Percentiles rank a stretch among this genome's conserved stretches.
phyloP scores from a whole-genome alignment of 2,888 invertebrate species.

The Lasioglossum oenotherae region DNA sequence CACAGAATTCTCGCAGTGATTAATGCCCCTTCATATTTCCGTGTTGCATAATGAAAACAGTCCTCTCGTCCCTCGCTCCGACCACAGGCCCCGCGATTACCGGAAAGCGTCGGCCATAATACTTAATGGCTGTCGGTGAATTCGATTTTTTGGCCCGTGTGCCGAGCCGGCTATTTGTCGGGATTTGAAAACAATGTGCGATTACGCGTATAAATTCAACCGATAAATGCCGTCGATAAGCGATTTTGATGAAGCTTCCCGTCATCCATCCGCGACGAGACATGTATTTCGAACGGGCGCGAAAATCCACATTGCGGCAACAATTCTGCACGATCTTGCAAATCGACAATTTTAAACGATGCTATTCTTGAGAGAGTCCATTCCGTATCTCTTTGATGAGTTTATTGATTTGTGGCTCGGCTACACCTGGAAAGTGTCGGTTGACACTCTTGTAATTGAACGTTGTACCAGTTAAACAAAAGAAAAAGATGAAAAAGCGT shows the following conservation, averaged over 20 bases:
- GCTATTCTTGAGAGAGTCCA: no score
- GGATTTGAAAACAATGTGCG: slow-evolving; percentile 21
- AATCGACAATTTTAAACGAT: no score
- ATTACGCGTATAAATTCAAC: slow-evolving; percentile 21
- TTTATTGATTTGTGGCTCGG: no score
- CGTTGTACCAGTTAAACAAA: no score
- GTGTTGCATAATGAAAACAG: slow-evolving; percentile 39
- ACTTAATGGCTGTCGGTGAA: slow-evolving; percentile 21
- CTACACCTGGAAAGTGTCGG: no score
- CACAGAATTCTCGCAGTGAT: slow-evolving; percentile 20
- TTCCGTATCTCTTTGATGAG: no score
- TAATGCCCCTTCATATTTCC: slow-evolving; percentile 44
- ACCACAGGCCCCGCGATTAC: background rate
- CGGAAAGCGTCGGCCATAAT: background rate
- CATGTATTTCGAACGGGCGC: no score
- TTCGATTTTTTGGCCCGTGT: background rate
- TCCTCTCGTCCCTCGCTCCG: background rate
- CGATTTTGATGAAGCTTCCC: background rate
- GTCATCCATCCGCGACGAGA: background rate
- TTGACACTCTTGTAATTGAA: no score
- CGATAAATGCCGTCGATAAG: background rate
- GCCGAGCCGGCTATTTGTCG: background rate
- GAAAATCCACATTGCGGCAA: no score
- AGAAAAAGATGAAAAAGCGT: no score
- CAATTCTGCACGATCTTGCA: no score